phyloP scores from a whole-genome alignment of 1,140 invertebrate species.

The Euschistus heros region DNA sequence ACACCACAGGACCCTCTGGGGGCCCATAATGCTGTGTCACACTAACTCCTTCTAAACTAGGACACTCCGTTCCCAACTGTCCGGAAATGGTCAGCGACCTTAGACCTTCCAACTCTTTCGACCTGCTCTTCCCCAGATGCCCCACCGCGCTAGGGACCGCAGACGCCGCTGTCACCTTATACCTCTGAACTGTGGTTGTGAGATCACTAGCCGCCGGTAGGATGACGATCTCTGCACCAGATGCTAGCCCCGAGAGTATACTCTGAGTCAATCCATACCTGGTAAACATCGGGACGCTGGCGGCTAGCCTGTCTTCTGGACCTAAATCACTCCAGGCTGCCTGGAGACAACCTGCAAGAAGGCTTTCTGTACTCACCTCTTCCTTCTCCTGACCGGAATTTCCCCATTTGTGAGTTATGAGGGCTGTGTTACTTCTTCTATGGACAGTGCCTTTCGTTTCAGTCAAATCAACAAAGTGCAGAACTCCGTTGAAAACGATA shows the following conservation, averaged over 20 bases:
- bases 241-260: background rate
- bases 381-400: background rate
- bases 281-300: background rate
- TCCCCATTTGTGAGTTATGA: background rate
- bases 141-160: background rate
- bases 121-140: too few species aligned
- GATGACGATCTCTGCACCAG: background rate
- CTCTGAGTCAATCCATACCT: slow-evolving; percentile 5
- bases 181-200: background rate
- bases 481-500: background rate
- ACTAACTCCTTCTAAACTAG: background rate
- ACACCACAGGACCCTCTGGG: background rate
- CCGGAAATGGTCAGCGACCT: too few species aligned
- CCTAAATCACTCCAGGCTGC: background rate
- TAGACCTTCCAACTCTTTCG: too few species aligned
- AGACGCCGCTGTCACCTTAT: background rate
- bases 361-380: background rate
- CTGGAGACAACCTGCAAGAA: background rate
- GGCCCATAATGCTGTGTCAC: background rate
- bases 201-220: background rate
- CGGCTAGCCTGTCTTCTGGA: background rate
- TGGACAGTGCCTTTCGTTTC: background rate
- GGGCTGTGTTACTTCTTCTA: background rate
- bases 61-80: too few species aligned
- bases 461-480: background rate